phyloP scores from a whole-genome alignment of 2,888 invertebrate species.

The Heteromyza rotundicornis region DNA sequence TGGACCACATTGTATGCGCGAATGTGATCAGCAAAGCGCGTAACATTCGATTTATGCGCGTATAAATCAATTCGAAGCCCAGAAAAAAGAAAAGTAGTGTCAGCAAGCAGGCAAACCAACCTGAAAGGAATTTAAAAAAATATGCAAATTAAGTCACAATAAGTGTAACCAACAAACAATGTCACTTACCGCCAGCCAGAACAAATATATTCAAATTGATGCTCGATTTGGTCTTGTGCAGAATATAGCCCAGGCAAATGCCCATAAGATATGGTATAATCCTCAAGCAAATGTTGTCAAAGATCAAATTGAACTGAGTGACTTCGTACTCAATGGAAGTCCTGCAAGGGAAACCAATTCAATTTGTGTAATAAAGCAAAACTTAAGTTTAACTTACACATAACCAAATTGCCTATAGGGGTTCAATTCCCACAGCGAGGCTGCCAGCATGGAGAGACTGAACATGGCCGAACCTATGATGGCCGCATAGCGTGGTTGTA shows the following conservation, averaged over 20 bases:
- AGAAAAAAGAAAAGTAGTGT: slow-evolving; percentile 39
- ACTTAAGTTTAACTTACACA: slow-evolving; percentile 3
- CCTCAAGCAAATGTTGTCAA: slow-evolving; percentile 77
- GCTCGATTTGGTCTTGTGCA: slow-evolving; percentile 69
- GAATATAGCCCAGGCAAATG: slow-evolving; percentile 74
- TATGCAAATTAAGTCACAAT: background rate
- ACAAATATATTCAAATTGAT: slow-evolving; percentile 40
- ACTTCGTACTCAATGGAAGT: slow-evolving; percentile 63
- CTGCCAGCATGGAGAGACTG: slow-evolving; percentile 64
- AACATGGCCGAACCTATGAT: slow-evolving; percentile 59
- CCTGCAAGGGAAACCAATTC: slow-evolving; percentile 5
- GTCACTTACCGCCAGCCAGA: slow-evolving; percentile 41
- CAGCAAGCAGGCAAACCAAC: slow-evolving; percentile 42
- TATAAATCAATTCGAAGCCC: slow-evolving; percentile 36
- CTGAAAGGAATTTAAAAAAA: slow-evolving; percentile 30
- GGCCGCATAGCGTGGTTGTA: slow-evolving; percentile 50
- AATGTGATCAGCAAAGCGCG: slow-evolving; percentile 58
- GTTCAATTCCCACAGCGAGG: slow-evolving; percentile 60
- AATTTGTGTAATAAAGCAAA: no score
- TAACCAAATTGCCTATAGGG: slow-evolving; percentile 1
- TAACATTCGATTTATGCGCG: slow-evolving; percentile 33
- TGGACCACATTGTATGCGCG: slow-evolving; percentile 63
- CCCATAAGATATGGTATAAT: slow-evolving; percentile 77
- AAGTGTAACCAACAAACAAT: background rate
- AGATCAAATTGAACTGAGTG: slow-evolving; percentile 70